Conservation (phyloP, 2,797 vertebrate genomes). For the Lacerta viridis region DNA sequence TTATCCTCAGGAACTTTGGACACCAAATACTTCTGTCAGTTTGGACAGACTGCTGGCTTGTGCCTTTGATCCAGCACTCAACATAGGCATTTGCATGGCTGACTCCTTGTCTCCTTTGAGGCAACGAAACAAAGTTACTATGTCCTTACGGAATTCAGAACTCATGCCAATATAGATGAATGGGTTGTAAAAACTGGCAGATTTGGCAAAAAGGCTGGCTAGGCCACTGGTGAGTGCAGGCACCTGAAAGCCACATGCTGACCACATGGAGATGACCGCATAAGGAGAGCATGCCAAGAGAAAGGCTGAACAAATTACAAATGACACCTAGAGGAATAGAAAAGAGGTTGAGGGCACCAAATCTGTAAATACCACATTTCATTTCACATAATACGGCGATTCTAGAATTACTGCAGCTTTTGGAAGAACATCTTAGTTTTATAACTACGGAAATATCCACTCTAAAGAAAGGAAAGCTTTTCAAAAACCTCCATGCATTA, state of each 20-base stretch:
- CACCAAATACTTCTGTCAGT: conserved; percentile 67
- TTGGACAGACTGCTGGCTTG: conserved; percentile 58
- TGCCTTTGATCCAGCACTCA: conserved; percentile 62
- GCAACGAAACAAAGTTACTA: conserved; percentile 63
- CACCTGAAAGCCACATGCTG: conserved; percentile 47
- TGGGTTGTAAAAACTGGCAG: conserved; percentile 77
- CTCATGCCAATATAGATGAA: conserved; percentile 76
- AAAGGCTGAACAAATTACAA: conserved; percentile 72
- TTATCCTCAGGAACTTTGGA: conserved; percentile 57
- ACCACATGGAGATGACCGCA: conserved; percentile 52
- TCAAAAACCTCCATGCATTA: conserved; percentile 16
- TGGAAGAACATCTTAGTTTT: conserved; percentile 23
- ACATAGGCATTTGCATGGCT: conserved; percentile 42
- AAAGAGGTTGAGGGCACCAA: conserved; percentile 46
- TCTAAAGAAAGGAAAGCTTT: neutral
- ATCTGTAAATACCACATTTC: conserved; percentile 39
- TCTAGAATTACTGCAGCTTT: conserved; percentile 52
- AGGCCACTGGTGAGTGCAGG: conserved; percentile 62
- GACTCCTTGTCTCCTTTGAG: conserved; percentile 63
- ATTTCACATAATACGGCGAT: conserved; percentile 12
- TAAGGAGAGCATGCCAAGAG: conserved; percentile 55
- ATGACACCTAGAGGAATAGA: conserved; percentile 67
- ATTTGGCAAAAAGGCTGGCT: conserved; percentile 71
- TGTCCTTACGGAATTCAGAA: conserved; percentile 73
- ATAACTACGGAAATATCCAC: conserved; percentile 26